Conservation (phyloP, 2,113 vertebrate genomes). For the Cynopterus brachyotis region DNA sequence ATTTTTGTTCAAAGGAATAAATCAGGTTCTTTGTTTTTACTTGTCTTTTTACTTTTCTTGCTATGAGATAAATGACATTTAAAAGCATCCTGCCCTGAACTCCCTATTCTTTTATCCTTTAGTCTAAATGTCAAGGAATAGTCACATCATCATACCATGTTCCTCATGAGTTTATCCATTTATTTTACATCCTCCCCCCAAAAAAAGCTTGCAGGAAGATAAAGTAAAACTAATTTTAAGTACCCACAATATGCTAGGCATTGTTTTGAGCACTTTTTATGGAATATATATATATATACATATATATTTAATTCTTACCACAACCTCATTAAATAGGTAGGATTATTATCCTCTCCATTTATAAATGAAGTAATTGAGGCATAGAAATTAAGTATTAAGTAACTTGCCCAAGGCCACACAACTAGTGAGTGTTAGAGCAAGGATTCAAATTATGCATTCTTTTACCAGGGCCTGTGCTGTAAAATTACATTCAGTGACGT, state of each 20-base stretch:
- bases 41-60: slow-evolving; percentile 31
- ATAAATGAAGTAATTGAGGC: slow-evolving; percentile 21
- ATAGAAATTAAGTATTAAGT: not conserved
- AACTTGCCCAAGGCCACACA: not conserved
- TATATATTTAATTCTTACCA: not conserved
- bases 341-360: not conserved
- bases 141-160: not conserved
- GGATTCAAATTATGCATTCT: not conserved
- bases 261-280: not conserved
- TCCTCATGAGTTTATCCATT: not conserved
- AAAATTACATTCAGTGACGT: slow-evolving; percentile 1
- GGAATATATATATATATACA: not conserved
- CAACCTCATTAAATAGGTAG: not conserved
- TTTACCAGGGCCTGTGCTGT: not conserved
- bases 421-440: not conserved
- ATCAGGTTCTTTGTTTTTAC: slow-evolving; percentile 8
- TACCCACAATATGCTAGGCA: not conserved
- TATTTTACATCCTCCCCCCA: not conserved
- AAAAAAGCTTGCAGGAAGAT: not conserved
- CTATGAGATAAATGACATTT: not conserved
- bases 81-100: not conserved
- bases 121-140: slow-evolving; percentile 11
- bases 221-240: not conserved
- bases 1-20: slow-evolving; percentile 38
- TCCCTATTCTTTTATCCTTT: not conserved